A percentile compares a stretch with the other conserved stretches of the same genome.
These are phyloP conservation scores for Protobothrops flavoviridis DNA, from an alignment of 2,113 vertebrate genomes.

Conservation along the genomic window DNA sequence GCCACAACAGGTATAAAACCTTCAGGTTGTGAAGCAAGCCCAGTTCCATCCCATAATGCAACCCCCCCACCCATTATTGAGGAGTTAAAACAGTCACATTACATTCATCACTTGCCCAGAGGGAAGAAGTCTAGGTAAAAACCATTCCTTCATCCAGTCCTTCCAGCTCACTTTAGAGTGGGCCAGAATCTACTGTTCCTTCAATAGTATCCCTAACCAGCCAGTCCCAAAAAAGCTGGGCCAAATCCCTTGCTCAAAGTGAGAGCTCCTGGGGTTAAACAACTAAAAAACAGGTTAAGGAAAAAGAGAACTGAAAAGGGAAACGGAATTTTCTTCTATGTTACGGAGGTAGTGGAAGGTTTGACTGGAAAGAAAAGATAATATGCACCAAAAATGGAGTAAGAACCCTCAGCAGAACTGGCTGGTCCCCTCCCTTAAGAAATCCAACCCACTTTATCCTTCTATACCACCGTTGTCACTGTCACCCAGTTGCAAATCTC, in stretches of 20 bases:
- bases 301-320: neutral
- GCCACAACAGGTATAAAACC: neutral
- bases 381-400: neutral
- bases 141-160: neutral
- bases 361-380: neutral
- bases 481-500: conserved; percentile 13
- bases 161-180: neutral
- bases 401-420: conserved; percentile 15
- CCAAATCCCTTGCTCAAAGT: neutral
- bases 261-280: neutral
- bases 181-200: conserved; percentile 1
- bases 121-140: conserved; percentile 7
- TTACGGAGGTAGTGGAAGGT: neutral
- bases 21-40: conserved; percentile 19
- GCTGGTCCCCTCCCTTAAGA: neutral
- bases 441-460: neutral
- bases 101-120: conserved; percentile 18
- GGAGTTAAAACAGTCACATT: conserved; percentile 2
- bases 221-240: conserved; percentile 20
- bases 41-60: neutral
- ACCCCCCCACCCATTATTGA: conserved; percentile 12
- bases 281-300: neutral
- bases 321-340: neutral
- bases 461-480: neutral
- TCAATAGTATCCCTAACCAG: conserved; percentile 6